Evolutionary conservation across 35 echinoderm and acorn worm genomes (phyloP), one percentile per base, ranked within the genome.

Genomic region (Patiria miniata): DNA sequence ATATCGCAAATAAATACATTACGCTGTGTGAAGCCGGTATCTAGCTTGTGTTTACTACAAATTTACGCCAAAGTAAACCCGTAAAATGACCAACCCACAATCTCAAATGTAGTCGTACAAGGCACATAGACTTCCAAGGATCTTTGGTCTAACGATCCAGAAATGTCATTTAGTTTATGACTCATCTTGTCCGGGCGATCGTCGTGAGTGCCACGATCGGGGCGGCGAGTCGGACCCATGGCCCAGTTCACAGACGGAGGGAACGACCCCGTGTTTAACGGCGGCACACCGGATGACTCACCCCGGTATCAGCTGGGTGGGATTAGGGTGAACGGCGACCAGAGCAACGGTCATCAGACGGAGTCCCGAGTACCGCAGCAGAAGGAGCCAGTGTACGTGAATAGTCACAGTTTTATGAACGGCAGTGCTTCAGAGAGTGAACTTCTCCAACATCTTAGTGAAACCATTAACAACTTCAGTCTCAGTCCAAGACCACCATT

Each of bases 401-500:
- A 73, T 30, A 23, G 16, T 32, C 65, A 73, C 14, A 14, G 14
- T 73, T 36, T 73, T 7, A 16, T 73, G 65, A 73, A 73, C 29
- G 65, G 65, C 23, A 73, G 26, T 73, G 65, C 65, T 32, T 32
- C 65, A 30, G 65, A 73, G 26, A 73, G 65, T 30, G 65, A 73
- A 28, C 65, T 60, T 60, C 57, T 73, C 26, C 65, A 73, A 30
- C 65, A 30, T 23, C 21, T 73, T 23, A 73, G 65, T 73, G 65
- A 73, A 14, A 34, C 65, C 34, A 73, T 73, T 7, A 32, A 26
- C 23, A 73, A 73, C 34, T 30, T 73, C 30, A 73, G 65, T 60
- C 14, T 60, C 19, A 60, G 28, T 73, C 26, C 26, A 73, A 73
- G 65, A 22, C 65, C 65, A 30, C 42, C 4, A 47, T n/a, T n/a